Conservation (phyloP, 2,113 vertebrate species). For the Neolamprologus longior region DNA sequence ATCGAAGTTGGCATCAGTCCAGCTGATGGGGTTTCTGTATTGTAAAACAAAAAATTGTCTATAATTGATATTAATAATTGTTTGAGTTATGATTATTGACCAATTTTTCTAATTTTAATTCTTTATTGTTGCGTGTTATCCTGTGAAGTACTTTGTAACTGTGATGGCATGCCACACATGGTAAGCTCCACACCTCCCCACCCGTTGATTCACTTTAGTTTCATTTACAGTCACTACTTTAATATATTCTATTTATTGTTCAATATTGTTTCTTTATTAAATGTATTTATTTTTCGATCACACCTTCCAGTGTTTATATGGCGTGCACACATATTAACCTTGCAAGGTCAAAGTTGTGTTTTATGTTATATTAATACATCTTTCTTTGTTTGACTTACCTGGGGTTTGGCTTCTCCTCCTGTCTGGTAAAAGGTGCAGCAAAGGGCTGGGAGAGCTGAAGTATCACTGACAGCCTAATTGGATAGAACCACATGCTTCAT, state of each 20-base stretch:
- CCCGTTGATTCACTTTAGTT: not conserved
- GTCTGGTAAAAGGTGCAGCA: rapidly evolving
- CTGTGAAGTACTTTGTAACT: not conserved
- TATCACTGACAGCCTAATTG: not conserved
- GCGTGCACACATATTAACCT: not conserved
- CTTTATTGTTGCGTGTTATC: not conserved
- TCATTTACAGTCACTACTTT: not conserved
- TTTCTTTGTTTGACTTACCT: not conserved
- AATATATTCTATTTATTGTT: not conserved
- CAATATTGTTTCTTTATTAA: not conserved
- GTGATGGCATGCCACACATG: not conserved
- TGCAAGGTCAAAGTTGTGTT: not conserved
- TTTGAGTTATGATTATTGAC: not conserved
- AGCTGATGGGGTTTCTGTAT: rapidly evolving
- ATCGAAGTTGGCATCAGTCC: not conserved
- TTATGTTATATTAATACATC: not conserved
- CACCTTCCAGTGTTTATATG: not conserved
- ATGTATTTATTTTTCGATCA: not conserved
- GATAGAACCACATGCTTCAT: not conserved
- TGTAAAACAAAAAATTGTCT: not conserved
- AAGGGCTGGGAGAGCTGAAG: not conserved
- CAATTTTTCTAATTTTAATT: not conserved
- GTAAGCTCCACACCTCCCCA: no score
- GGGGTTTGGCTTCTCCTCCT: not conserved
- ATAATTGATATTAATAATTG: rapidly evolving